Conservation (phyloP, 2,797 vertebrate species). For the Hemitrygon akajei region DNA sequence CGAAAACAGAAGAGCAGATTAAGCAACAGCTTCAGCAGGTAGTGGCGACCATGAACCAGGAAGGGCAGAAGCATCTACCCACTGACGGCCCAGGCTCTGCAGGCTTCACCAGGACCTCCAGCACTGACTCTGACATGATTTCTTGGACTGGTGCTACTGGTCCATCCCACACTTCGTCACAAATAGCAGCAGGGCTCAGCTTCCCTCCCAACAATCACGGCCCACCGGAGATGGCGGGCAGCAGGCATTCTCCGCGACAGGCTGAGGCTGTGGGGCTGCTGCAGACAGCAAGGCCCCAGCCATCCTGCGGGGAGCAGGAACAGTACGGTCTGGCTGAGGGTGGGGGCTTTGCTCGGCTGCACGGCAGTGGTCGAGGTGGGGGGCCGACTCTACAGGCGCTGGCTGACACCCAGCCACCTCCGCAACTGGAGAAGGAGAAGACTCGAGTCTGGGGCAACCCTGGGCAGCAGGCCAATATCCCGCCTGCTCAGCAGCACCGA, state of each 20-base stretch:
- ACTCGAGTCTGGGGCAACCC: too few species aligned
- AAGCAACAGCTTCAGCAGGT: slow-evolving; percentile 48
- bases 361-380: slow-evolving; percentile 44
- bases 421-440: background rate
- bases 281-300: background rate
- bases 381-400: slow-evolving; percentile 44
- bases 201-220: background rate
- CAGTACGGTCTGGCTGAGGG: slow-evolving; percentile 50
- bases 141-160: slow-evolving; percentile 47
- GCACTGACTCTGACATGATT: slow-evolving; percentile 61
- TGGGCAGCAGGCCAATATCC: too few species aligned
- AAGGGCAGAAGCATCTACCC: slow-evolving; percentile 54
- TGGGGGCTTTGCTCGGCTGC: slow-evolving; percentile 42
- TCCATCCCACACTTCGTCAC: background rate
- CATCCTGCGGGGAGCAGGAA: slow-evolving; percentile 44
- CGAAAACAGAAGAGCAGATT: slow-evolving; percentile 60
- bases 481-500: too few species aligned
- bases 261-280: background rate
- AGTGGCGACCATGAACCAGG: slow-evolving; percentile 50
- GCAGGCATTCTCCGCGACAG: background rate
- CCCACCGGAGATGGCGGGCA: background rate
- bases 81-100: slow-evolving; percentile 48
- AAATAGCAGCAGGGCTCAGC: too few species aligned
- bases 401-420: slow-evolving; percentile 46
- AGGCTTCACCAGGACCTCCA: slow-evolving; percentile 57